Conservation (phyloP, 2,797 vertebrate genomes). For the Tinamus major region DNA sequence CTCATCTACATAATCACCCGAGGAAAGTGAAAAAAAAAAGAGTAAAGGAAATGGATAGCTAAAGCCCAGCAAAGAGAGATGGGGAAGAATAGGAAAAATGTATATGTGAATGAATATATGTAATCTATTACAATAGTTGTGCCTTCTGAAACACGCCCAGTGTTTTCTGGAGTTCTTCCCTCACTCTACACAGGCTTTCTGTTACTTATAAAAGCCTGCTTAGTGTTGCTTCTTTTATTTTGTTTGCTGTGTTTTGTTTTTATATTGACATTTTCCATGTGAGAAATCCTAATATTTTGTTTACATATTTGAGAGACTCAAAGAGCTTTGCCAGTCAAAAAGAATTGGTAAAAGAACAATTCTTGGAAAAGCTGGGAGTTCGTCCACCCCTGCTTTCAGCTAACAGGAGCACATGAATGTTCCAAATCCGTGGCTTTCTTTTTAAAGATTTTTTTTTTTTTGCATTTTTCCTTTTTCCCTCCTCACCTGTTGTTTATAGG, state of each 20-base stretch:
- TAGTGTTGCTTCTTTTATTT: slow-evolving; percentile 22
- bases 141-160: background rate
- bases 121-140: background rate
- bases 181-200: background rate
- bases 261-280: slow-evolving; percentile 42
- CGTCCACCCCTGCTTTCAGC: background rate
- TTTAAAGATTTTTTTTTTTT: background rate
- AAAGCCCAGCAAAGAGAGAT: background rate
- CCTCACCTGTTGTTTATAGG: background rate
- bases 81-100: background rate
- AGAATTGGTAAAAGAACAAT: background rate
- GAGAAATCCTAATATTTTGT: slow-evolving; percentile 46
- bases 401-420: background rate
- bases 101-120: background rate
- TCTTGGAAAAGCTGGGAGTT: slow-evolving; percentile 11
- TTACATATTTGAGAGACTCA: background rate
- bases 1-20: background rate
- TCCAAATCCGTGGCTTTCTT: background rate
- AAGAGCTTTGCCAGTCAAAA: background rate
- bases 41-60: background rate
- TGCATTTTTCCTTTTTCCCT: background rate
- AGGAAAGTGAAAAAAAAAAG: background rate
- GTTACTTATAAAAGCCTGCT: slow-evolving; percentile 11
- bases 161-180: background rate
- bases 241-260: slow-evolving; percentile 19